Evolutionary conservation across 2,888 invertebrate species (phyloP), one percentile per base, ranked within the genome.

Genomic region (Habroteleia sp.): DNA sequence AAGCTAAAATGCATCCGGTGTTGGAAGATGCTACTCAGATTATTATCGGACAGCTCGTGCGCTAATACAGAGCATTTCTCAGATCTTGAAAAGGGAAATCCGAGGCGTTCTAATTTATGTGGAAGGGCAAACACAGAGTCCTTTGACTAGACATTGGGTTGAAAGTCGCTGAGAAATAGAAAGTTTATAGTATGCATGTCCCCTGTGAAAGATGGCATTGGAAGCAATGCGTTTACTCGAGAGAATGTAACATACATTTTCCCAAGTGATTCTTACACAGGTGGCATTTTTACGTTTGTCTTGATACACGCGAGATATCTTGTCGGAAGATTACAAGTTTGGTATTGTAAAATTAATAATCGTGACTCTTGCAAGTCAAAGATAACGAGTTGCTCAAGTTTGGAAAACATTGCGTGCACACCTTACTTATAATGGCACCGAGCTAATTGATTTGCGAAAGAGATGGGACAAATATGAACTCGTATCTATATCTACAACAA

Each of bases 91-190:
- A 71, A 71, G 71, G 62, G 71, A 69, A 71, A 71, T 63, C 31
- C 62, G 42, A 46, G 41, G 33, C 48, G 56, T 54, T 72, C 56
- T 63, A 72, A 72, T 72, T 72, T 63, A 63, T 56, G 63, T 72
- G 48, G 72, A 72, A 72, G 72, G 72, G 72, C 72, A 20, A 56
- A 31, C 56, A 27, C 41, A 7, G 35, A 46, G 72, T 72, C 72
- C 72, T 72, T 72, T 72, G 62, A 56, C 31, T 41, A 63, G 72
- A 54, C 63, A 27, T 13, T 31, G 46, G 71, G 41, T 63, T 56
- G 72, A 72, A 72, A 72, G 72, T 63, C 56, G 56, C 56, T 63
- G 72, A 72, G 72, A 72, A 72, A 63, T 72, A 72, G 72, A 72
- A 72, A 72, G 72, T 72, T 56, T 63, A 63, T 62, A 46, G 46